These are phyloP conservation scores for Butorides virescens DNA, from an alignment of 2,113 vertebrate genomes.

Conservation along the genomic window DNA sequence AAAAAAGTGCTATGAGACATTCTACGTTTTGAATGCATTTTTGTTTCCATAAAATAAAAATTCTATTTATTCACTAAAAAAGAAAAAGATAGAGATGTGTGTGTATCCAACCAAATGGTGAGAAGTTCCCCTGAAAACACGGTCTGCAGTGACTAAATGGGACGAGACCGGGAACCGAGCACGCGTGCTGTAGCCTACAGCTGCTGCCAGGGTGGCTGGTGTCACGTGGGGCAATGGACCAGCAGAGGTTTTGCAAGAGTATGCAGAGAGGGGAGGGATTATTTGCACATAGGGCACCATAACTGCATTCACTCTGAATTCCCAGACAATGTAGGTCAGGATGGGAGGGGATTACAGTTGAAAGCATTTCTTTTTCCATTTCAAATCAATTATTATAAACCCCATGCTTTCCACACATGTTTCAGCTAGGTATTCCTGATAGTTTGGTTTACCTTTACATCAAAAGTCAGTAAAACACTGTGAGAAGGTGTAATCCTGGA, in stretches of 20 bases:
- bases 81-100: background rate
- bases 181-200: background rate
- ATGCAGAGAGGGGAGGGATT: background rate
- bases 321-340: background rate
- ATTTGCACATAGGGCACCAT: background rate
- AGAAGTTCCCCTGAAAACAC: background rate
- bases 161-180: accelerated
- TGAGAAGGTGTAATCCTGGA: background rate
- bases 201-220: background rate
- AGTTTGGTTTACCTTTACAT: background rate
- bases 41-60: background rate
- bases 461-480: background rate
- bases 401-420: background rate
- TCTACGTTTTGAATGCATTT: background rate
- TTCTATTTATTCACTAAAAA: background rate
- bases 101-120: background rate
- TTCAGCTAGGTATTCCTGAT: background rate
- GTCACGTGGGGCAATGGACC: accelerated
- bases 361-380: background rate
- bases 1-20: background rate
- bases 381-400: background rate
- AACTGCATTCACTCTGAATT: background rate
- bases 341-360: background rate
- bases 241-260: background rate
- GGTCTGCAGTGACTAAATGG: background rate